Evolutionary conservation across 2,113 vertebrate species (phyloP).

Genomic region (Calyptomena viridis): DNA sequence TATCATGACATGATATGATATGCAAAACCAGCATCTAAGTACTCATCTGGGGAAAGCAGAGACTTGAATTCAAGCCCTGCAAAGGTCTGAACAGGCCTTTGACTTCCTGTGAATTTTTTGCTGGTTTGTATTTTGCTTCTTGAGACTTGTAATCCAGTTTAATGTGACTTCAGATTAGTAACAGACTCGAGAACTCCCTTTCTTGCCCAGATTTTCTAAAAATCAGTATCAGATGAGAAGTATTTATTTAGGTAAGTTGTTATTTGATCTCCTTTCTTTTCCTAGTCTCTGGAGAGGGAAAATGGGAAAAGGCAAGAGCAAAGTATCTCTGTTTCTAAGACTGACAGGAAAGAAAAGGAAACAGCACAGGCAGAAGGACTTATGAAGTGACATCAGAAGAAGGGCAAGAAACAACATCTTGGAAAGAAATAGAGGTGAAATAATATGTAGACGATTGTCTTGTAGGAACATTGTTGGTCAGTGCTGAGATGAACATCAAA

Average conservation of each 20-base stretch:
- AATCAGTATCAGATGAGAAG: not conserved
- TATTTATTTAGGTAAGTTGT: not conserved
- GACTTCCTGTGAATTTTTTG: not conserved
- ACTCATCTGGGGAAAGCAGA: not conserved
- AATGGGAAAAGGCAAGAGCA: not conserved
- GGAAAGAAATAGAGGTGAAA: not conserved
- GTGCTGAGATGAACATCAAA: not conserved
- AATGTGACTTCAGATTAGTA: not conserved
- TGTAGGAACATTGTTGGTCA: not conserved
- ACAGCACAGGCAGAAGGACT: not conserved
- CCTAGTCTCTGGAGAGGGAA: not conserved
- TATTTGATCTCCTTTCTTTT: not conserved
- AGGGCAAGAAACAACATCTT: not conserved
- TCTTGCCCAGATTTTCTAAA: not conserved
- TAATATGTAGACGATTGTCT: not conserved
- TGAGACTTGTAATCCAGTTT: not conserved
- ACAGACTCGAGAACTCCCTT: not conserved
- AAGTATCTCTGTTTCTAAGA: not conserved
- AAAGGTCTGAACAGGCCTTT: not conserved
- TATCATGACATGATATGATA: not conserved
- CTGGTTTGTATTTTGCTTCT: not conserved
- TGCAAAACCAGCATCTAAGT: not conserved
- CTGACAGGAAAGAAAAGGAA: not conserved
- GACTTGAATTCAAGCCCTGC: not conserved
- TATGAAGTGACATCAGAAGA: not conserved